phyloP scores from a whole-genome alignment of 2,113 vertebrate genomes.

The Litocranius walleri region DNA sequence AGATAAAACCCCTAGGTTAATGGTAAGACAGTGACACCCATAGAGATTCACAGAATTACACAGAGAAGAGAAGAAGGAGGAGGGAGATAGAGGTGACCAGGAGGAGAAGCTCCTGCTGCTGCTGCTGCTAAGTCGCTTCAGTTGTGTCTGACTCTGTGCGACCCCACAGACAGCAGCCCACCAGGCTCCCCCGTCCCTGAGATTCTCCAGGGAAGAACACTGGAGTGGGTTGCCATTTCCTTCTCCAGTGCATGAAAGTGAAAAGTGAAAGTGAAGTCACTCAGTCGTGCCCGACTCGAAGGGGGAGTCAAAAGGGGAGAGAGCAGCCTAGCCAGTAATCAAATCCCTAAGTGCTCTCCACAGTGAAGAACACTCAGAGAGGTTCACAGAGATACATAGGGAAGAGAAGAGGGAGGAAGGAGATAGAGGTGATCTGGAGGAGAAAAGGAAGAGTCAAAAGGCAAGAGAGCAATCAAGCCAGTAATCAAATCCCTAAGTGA shows the following conservation, averaged over 20 bases:
- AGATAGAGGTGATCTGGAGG: neutral
- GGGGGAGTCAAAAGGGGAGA: neutral
- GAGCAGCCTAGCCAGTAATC: neutral
- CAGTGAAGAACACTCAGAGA: neutral
- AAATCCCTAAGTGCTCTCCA: neutral
- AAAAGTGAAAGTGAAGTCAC: too few species aligned
- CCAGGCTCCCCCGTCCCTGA: too few species aligned
- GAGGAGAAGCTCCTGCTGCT: neutral
- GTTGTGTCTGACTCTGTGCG: too few species aligned
- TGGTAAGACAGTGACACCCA: neutral
- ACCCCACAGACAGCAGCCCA: too few species aligned
- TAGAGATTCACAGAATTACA: neutral
- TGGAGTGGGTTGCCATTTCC: too few species aligned
- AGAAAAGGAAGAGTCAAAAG: neutral
- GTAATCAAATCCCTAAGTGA: neutral
- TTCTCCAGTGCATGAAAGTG: too few species aligned
- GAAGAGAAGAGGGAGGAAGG: neutral
- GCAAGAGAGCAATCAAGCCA: neutral
- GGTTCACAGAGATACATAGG: neutral
- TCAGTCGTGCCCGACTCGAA: neutral
- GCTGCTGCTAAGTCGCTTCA: too few species aligned
- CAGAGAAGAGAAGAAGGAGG: neutral
- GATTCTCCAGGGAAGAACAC: too few species aligned
- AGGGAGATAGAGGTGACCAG: neutral
- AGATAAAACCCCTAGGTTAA: neutral